Percentiles rank a stretch among this genome's conserved stretches.
Conservation (phyloP, 2,113 vertebrate genomes). For the Apodemus sylvaticus region DNA sequence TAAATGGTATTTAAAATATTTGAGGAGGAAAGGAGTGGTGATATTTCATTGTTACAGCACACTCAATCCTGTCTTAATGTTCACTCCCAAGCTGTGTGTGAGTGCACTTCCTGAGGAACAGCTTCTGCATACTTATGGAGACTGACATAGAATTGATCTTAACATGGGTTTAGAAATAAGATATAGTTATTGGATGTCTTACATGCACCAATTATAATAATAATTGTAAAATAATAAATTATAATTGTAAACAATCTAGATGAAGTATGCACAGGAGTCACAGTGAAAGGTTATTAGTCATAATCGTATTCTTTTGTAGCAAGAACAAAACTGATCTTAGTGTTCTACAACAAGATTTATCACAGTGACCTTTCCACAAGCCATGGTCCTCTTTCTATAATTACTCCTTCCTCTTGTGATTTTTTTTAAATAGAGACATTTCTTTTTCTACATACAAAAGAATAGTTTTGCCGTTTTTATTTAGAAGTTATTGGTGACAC, state of each 20-base stretch:
- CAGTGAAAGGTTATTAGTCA: not conserved
- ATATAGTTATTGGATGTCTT: not conserved
- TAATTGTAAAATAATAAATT: not conserved
- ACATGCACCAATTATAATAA: not conserved
- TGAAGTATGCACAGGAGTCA: not conserved
- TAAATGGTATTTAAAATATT: constrained; percentile 80
- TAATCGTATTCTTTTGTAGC: not conserved
- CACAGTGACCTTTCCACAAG: not conserved
- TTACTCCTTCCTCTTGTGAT: not conserved
- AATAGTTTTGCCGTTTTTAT: not conserved
- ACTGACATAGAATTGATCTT: constrained; percentile 5
- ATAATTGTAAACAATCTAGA: not conserved
- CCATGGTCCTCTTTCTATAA: not conserved
- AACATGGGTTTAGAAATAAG: not conserved
- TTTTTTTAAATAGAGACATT: not conserved
- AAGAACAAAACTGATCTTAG: not conserved
- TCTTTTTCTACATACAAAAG: constrained; percentile 10
- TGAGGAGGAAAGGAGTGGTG: constrained; percentile 76
- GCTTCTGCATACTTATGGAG: constrained; percentile 45
- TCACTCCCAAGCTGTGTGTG: constrained; percentile 49
- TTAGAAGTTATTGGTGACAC: constrained; percentile 2
- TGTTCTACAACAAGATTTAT: not conserved
- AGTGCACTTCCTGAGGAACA: constrained; percentile 41
- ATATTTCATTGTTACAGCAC: constrained; percentile 78
- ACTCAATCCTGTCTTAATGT: constrained; percentile 76